phyloP scores from a whole-genome alignment of 2,888 invertebrate species.

The Leucophenga maculata region DNA sequence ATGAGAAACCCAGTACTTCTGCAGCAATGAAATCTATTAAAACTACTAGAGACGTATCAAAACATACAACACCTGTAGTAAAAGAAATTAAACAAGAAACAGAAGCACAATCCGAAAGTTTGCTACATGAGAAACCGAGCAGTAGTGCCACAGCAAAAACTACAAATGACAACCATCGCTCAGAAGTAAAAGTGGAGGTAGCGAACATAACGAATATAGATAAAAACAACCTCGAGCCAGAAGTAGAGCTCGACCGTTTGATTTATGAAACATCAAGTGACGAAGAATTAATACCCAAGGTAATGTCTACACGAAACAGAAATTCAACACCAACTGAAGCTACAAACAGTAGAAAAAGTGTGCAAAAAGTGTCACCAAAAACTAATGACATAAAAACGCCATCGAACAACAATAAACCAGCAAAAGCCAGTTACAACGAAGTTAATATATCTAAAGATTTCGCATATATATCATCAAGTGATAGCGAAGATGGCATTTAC shows the following conservation, averaged over 20 bases:
- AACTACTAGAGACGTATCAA: background rate
- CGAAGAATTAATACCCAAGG: background rate
- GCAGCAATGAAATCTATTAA: conserved; percentile 1
- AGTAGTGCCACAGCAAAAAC: no score
- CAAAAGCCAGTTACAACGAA: background rate
- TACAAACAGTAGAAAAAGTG: background rate
- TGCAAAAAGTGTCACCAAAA: background rate
- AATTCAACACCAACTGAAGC: background rate
- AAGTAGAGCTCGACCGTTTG: background rate
- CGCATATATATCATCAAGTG: background rate
- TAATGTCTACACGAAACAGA: background rate
- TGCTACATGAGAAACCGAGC: no score
- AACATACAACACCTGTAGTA: background rate
- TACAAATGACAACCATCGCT: no score
- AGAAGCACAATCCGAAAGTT: no score
- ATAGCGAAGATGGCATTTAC: background rate
- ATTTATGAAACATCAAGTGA: conserved; percentile 3
- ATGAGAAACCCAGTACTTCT: conserved; percentile 29
- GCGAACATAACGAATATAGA: background rate
- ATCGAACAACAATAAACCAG: background rate
- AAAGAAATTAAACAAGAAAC: background rate
- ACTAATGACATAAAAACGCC: background rate
- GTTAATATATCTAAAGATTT: background rate
- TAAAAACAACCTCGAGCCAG: background rate
- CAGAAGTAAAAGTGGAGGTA: no score